Percentiles rank a stretch among this genome's conserved stretches.
phyloP scores from a whole-genome alignment of 2,113 vertebrate species.

The Echinops telfairi region DNA sequence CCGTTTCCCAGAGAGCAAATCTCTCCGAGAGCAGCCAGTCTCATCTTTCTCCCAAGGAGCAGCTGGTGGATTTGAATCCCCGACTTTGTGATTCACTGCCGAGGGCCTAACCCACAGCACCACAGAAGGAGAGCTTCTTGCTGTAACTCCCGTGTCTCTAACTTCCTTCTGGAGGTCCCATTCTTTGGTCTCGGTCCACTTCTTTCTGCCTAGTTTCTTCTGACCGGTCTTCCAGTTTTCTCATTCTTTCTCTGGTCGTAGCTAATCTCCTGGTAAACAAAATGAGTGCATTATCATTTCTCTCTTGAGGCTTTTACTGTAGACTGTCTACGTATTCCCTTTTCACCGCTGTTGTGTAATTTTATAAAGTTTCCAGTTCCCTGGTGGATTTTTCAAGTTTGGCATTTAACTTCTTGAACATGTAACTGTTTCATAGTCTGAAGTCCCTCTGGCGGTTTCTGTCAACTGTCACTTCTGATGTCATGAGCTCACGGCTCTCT shows the following conservation, averaged over 20 bases:
- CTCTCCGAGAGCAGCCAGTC: too few relatives aligned
- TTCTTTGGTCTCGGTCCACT: not conserved
- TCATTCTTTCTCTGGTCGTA: constrained; percentile 1
- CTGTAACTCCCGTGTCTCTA: not conserved
- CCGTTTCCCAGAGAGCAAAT: too few relatives aligned
- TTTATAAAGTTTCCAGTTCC: not conserved
- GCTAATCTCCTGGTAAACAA: constrained; percentile 20
- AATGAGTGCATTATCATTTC: constrained; percentile 21
- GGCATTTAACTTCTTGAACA: not conserved
- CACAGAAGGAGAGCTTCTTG: not conserved
- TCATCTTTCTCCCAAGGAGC: too few relatives aligned
- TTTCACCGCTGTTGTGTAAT: not conserved
- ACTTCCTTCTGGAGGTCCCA: not conserved
- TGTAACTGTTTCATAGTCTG: not conserved
- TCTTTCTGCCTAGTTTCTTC: constrained; percentile 29
- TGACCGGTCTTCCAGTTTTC: not conserved
- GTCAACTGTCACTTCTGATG: not conserved
- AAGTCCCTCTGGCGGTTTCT: not conserved
- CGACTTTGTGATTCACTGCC: too few relatives aligned
- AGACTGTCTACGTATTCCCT: not conserved
- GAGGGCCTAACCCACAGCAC: too few relatives aligned
- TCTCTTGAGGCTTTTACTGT: not conserved
- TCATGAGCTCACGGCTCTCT: constrained; percentile 34
- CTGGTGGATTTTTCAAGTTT: constrained; percentile 15
- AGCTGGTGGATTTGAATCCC: too few relatives aligned